Evolutionary conservation across 2,888 invertebrate species (phyloP), one percentile per base, ranked within the genome.

Genomic region (Ethmia dodecea): DNA sequence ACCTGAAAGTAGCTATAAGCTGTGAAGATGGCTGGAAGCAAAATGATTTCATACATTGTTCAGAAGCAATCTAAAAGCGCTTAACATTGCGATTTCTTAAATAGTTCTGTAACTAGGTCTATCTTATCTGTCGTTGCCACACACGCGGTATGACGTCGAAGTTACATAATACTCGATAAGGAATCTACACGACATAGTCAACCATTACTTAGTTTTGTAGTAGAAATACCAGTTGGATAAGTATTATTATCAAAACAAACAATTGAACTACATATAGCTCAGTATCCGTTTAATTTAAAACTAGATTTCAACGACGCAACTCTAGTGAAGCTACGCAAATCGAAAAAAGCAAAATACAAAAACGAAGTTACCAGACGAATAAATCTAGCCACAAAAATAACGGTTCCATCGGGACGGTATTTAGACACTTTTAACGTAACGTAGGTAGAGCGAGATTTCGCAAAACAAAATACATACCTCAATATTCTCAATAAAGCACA

Each of bases 321-420:
- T 44, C 40, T 35, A 38, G 9, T n/a, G 22, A 8, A 22, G 12
- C 25, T 10, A 18, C 16, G 24, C 10, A 44, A 56, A 51, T 53
- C 50, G 55, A 56, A 53, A 51, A 61, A 62, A 57, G 53, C 47
- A 56, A 61, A 55, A 12, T 26, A 26, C 10, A 12, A 26, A 54
- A 66, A 61, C 57, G 49, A 55, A 57, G 58, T 61, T 62, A 63
- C 47, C 52, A 48, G 45, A 52, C 55, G 52, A 60, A 67, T 64
- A 68, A 69, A 69, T 62, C 60, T 57, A 35, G 28, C 37, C 39
- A 34, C 31, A 33, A 45, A 22, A 49, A 49, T 43, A 51, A 57
- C 52, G 55, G 38, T 46, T 54, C 48, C 46, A 53, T 55, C 47
- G 54, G 45, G 42, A 55, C 46, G 52, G 51, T 49, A 55, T 68